phyloP scores from a whole-genome alignment of 2,888 invertebrate genomes.

The Pristionchus mayeri region DNA sequence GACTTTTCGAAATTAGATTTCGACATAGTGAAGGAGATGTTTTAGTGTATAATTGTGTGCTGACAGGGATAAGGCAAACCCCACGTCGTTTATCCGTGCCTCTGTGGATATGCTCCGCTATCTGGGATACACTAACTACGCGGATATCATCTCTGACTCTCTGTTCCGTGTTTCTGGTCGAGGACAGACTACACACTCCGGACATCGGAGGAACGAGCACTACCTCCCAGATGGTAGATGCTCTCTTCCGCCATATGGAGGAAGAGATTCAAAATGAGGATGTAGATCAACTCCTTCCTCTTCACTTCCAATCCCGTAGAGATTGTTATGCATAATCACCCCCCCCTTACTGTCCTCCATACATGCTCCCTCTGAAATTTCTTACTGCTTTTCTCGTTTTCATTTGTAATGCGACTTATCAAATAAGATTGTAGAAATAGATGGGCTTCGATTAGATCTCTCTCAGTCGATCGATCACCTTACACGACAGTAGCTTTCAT shows the following conservation, averaged over 20 bases:
- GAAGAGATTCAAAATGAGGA: not conserved
- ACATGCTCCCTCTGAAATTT: not conserved
- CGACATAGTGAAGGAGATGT: not conserved
- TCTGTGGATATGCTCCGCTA: constrained; percentile 88
- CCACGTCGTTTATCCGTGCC: constrained; percentile 95
- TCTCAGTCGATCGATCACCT: not conserved
- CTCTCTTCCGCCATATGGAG: constrained; percentile 31
- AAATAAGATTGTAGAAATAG: constrained; percentile 11
- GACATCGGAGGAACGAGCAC: constrained; percentile 70
- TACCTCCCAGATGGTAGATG: constrained; percentile 50
- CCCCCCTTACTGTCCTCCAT: too few relatives aligned
- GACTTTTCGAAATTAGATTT: too few relatives aligned
- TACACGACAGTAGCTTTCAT: not conserved
- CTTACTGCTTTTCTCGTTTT: not conserved
- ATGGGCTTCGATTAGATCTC: not conserved
- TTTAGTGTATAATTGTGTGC: constrained; percentile 81
- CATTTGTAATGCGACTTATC: not conserved
- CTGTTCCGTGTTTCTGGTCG: constrained; percentile 71
- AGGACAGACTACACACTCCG: constrained; percentile 69
- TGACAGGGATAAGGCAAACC: constrained; percentile 96
- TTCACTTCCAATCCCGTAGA: not conserved
- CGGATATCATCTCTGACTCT: constrained; percentile 73
- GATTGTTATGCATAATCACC: constrained; percentile 11
- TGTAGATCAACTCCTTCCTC: not conserved
- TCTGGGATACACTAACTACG: constrained; percentile 67